These are phyloP conservation scores for Blennius ocellaris DNA, from an alignment of 2,113 vertebrate species.

Conservation along the genomic window DNA sequence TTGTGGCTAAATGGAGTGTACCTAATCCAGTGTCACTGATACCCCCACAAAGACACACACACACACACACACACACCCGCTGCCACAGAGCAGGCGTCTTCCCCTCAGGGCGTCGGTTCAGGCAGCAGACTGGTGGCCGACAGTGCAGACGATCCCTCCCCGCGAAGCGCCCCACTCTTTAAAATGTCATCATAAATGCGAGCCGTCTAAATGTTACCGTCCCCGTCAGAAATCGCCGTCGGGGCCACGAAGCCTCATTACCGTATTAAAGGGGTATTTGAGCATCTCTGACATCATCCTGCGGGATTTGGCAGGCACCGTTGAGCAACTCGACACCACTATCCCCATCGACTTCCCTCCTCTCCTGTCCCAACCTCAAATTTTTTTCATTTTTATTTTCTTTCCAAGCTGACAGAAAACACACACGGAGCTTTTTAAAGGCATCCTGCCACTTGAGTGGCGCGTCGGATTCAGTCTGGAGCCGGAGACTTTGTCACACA, in stretches of 20 bases:
- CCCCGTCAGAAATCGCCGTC: neutral
- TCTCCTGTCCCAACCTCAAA: no score
- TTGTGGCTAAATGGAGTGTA: conserved; percentile 76
- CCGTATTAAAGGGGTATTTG: conserved; percentile 15
- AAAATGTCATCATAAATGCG: conserved; percentile 42
- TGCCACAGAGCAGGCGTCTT: conserved; percentile 15
- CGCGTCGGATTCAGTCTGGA: conserved; percentile 17
- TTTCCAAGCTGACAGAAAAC: conserved; percentile 15
- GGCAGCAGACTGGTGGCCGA: conserved; percentile 27
- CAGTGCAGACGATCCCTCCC: conserved; percentile 7
- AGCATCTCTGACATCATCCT: conserved; percentile 37
- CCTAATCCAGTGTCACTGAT: conserved; percentile 75
- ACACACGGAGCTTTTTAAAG: conserved; percentile 29
- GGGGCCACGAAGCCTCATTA: conserved; percentile 24
- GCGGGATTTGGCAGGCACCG: conserved; percentile 18
- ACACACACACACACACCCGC: conserved; percentile 23
- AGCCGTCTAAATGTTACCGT: conserved; percentile 23
- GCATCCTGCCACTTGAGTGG: conserved; percentile 21
- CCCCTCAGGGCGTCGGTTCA: conserved; percentile 39
- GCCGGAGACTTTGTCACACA: conserved; percentile 1
- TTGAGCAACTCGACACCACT: conserved; percentile 24
- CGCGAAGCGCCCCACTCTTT: conserved; percentile 9
- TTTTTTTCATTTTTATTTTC: neutral
- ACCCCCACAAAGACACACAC: conserved; percentile 1
- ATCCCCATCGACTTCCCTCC: neutral